Base-by-base conservation (phyloP, 2,113 vertebrate genomes). In the Bungarus multicinctus region DNA sequence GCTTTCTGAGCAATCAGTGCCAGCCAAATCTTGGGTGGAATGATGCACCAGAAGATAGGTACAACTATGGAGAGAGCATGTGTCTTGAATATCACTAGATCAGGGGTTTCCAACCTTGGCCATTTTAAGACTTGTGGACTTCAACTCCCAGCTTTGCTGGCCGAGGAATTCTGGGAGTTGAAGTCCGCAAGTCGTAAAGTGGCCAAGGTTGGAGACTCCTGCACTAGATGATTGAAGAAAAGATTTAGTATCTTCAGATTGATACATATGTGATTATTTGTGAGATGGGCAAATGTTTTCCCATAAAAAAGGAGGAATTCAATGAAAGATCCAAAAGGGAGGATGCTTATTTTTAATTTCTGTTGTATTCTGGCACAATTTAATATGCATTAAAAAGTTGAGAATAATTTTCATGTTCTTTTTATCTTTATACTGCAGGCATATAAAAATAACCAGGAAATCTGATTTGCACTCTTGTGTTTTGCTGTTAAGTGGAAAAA, bases 401-500 rank as follows among this genome's bases (percentile, higher is more conserved):
- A 91, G 93, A 93, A 69, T 0, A 94, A 91, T 87, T 91, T 92
- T 64, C 60, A 95, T 54, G 30, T 9, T 20, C 93, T 54, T 89
- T 95, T 93, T 34, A 87, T 6, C 90, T 89, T 88, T 20, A 2
- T 93, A 89, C 90, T 81, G 50, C 14, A 47, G 6, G 30, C 50
- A 93, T 93, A 85, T 5, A 95, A 94, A 93, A 22, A 9, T 0
- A 90, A 69, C 27, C 2, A 0, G 22, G 74, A 89, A 93, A 22
- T 50, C 20, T 88, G 5, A 88, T 58, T 93, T 94, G 95, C 87
- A 94, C 93, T 89, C 54, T 50, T 96, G 57, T 34, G 92, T 95
- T 85, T 94, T 94, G 92, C 91, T 94, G 11, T 64, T 94, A 91
- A 94, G 94, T 92, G 64, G 95, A 96, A 96, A 30, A 10, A 96